Conservation (phyloP, 2,888 invertebrate species). For the Druceiella hillmani region DNA sequence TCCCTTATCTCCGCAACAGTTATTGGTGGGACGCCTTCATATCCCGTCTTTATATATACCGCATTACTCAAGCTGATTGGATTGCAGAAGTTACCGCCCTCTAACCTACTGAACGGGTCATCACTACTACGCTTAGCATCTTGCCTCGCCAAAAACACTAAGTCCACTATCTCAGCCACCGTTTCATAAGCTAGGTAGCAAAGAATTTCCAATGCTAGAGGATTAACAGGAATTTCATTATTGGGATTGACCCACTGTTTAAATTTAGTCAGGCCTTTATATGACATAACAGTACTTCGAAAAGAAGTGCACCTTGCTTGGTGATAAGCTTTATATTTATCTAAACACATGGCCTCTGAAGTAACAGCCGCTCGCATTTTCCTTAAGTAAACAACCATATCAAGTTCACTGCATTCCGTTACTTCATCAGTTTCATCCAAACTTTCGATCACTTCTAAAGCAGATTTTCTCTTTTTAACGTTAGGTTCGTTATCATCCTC, state of each 20-base stretch:
- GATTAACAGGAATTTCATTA: constrained; percentile 55
- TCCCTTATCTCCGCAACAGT: constrained; percentile 79
- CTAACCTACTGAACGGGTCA: constrained; percentile 65
- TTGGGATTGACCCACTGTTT: constrained; percentile 58
- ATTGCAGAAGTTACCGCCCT: constrained; percentile 59
- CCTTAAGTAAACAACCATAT: constrained; percentile 52
- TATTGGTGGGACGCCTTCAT: constrained; percentile 64
- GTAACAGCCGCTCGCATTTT: constrained; percentile 55
- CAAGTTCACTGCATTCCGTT: constrained; percentile 45
- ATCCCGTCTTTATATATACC: constrained; percentile 52
- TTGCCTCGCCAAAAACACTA: constrained; percentile 73
- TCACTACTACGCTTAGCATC: constrained; percentile 63
- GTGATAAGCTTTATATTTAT: constrained; percentile 70
- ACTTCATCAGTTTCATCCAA: constrained; percentile 54
- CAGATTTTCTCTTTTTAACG: constrained; percentile 39
- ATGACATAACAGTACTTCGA: constrained; percentile 41
- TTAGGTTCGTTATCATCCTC: constrained; percentile 51
- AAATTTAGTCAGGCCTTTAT: constrained; percentile 52
- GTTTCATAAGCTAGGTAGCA: constrained; percentile 87
- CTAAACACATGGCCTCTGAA: constrained; percentile 47
- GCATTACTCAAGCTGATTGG: constrained; percentile 53
- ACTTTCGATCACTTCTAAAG: constrained; percentile 48
- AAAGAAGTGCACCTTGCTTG: constrained; percentile 77
- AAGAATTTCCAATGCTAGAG: constrained; percentile 68
- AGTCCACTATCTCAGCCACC: constrained; percentile 83